Evolutionary conservation across 2,888 invertebrate species (phyloP), one percentile per base, ranked within the genome.

Genomic region (Trichacis sp.): DNA sequence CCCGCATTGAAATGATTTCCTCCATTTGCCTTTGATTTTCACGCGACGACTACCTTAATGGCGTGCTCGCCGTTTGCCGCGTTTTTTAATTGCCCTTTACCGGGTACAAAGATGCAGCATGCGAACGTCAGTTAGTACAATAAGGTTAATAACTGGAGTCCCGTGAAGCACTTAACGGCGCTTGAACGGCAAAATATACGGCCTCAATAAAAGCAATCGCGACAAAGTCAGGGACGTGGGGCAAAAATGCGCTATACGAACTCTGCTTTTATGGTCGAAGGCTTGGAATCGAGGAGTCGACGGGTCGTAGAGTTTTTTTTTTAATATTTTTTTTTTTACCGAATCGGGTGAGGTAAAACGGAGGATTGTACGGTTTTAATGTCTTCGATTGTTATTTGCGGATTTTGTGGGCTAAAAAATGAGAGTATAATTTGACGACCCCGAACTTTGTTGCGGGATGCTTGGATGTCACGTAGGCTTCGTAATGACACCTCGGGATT

Each of bases 391-490:
- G 33, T 33, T 29, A 9, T 9, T n/a, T n/a, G n/a, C n/a, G n/a
- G n/a, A n/a, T n/a, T n/a, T n/a, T n/a, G 33, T n/a, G 33, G 33
- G 2, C n/a, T 2, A n/a, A 11, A 33, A 33, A 33, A 33, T 11
- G 8, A 2, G 2, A 9, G 5, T 2, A 33, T 6, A 33, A 33
- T 11, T 33, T 45, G 55, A 48, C 56, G 38, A 57, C 46, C 20
- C n/a, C 61, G 65, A 65, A 61, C 57, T 57, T 57, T 51, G 53
- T n/a, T n/a, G n/a, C 18, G 30, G 50, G 61, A 57, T 50, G 51
- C 54, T 62, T 53, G 55, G 58, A 57, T 51, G 48, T 65, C 65
- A 65, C 65, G 65, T 65, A 65, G 57, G 19, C 38, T n/a, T 53
- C 33, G 54, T 65, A 65, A 65, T 65, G 57, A 65, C 61, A 62